Evolutionary conservation across 2,888 invertebrate genomes (phyloP).

Genomic region (Volucella bombylans): DNA sequence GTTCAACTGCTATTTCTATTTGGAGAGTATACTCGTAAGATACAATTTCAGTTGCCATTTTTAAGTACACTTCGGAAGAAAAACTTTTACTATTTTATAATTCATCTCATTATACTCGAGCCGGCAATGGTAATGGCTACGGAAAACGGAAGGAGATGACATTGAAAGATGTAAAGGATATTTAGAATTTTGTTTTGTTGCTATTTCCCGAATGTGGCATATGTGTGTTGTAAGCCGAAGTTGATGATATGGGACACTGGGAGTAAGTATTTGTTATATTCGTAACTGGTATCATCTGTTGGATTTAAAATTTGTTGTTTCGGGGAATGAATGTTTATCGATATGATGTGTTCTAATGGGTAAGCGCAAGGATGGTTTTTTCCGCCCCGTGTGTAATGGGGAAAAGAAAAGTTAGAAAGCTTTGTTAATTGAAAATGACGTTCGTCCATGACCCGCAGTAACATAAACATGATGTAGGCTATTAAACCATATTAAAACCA

Average conservation of each 20-base stretch:
- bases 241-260: not conserved
- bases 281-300: not conserved
- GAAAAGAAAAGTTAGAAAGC: constrained; percentile 24
- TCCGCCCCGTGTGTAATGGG: too few species aligned
- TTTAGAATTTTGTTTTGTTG: constrained; percentile 9
- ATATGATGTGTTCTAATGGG: not conserved
- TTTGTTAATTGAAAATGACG: constrained; percentile 36
- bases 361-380: not conserved
- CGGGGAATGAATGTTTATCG: constrained; percentile 20
- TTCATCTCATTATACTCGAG: constrained; percentile 52
- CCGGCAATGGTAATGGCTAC: not conserved
- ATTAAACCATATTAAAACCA: too few species aligned
- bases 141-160: too few species aligned
- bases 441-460: constrained; percentile 2
- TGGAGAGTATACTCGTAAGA: not conserved
- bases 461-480: not conserved
- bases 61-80: constrained; percentile 44
- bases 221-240: not conserved
- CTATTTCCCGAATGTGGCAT: not conserved
- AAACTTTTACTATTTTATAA: constrained; percentile 64
- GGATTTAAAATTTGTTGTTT: constrained; percentile 25
- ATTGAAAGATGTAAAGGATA: not conserved
- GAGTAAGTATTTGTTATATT: too few species aligned
- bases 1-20: too few species aligned
- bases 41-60: constrained; percentile 45